Evolutionary conservation across 2,888 invertebrate species (phyloP).

Genomic region (Agonopterix alstromeriana): DNA sequence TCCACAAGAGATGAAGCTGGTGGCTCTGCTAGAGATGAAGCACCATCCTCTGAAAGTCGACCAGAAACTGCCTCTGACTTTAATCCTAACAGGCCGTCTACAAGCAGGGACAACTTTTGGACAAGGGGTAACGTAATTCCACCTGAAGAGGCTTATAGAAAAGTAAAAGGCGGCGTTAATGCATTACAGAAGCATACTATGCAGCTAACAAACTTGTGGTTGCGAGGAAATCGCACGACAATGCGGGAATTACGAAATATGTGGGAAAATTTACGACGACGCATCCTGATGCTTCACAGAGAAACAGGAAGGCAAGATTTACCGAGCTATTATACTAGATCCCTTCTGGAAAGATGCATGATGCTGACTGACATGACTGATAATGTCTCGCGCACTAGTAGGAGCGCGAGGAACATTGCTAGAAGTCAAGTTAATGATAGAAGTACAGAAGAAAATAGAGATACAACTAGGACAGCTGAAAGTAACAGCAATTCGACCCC

Average conservation of each 20-base stretch:
- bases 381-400: constrained; percentile 29
- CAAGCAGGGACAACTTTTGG: constrained; percentile 52
- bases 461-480: constrained; percentile 15
- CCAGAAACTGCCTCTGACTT: constrained; percentile 18
- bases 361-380: constrained; percentile 58
- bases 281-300: constrained; percentile 73
- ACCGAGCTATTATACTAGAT: constrained; percentile 53
- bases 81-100: constrained; percentile 42
- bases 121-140: constrained; percentile 36
- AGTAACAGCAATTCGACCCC: constrained; percentile 16
- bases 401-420: constrained; percentile 27
- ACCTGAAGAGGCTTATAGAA: constrained; percentile 55
- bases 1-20: no score
- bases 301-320: constrained; percentile 53
- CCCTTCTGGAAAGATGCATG: constrained; percentile 61
- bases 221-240: constrained; percentile 53
- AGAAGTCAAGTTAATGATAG: constrained; percentile 30
- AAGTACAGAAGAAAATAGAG: constrained; percentile 22
- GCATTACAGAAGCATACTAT: constrained; percentile 56
- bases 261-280: constrained; percentile 79
- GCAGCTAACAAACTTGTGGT: constrained; percentile 55
- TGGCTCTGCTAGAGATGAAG: constrained; percentile 4
- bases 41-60: constrained; percentile 17
- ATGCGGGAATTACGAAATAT: constrained; percentile 78
- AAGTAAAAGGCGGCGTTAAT: constrained; percentile 52